Evolutionary conservation across 2,888 invertebrate genomes (phyloP), one percentile per base, ranked within the genome.

Genomic region (Taphrorychus bicolor): DNA sequence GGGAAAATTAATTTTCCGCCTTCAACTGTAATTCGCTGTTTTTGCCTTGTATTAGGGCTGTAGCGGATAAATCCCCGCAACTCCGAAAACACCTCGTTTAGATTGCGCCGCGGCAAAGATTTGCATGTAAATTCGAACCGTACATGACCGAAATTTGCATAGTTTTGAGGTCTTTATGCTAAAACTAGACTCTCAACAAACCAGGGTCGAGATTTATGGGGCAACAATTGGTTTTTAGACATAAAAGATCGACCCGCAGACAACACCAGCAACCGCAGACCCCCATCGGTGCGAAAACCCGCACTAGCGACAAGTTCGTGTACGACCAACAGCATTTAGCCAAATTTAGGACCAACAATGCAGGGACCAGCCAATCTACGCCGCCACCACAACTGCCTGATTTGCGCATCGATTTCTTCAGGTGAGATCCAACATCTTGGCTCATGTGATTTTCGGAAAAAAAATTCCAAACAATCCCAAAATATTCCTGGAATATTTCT

Each of bases 321-420:
- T 82, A 82, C 73, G 82, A 82, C 73, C 82, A 83, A 70, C 79
- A 78, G 57, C 80, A 82, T 70, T 78, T 82, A 48, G 81, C 82
- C 40, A 81, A 80, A 73, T 75, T 73, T 52, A 70, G 74, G 17
- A 71, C 66, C 52, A 67, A 64, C 41, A 66, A 59, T 23, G 65
- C 72, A 18, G 64, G 69, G 58, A 66, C 69, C 70, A 69, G 71
- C 19, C 69, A 69, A 21, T 73, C 80, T 16, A 74, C 80, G 74
- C 86, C 87, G 81, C 88, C 88, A 66, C 86, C 87, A 24, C 86
- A 87, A 53, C 82, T 87, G 68, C 88, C 88, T 48, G 87, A 88
- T 79, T 80, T 89, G 65, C 84, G 87, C 70, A 84, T 88, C 9
- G 88, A 89, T 75, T 88, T 87, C 79, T 88, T 88, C 80, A 68